Conservation (phyloP, 2,113 vertebrate species). For the Edolisoma coerulescens region DNA sequence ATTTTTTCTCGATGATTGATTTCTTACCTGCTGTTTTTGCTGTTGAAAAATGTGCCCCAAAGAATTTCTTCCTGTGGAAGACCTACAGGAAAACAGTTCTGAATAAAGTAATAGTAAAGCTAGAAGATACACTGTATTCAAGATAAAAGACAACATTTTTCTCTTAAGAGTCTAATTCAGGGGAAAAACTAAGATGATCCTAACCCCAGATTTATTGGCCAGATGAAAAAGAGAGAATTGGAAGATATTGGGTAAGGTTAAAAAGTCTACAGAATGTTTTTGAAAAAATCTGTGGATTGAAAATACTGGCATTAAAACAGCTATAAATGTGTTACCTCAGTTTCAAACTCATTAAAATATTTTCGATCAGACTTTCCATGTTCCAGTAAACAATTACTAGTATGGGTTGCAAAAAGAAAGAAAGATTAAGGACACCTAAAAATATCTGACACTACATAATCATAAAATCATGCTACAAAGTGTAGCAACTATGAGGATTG, state of each 20-base stretch:
- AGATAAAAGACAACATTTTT: neutral
- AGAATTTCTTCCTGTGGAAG: neutral
- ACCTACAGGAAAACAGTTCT: neutral
- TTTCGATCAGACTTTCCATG: neutral
- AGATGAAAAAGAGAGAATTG: neutral
- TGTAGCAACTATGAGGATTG: neutral
- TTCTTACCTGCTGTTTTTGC: neutral
- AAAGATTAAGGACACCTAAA: neutral
- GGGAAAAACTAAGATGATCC: neutral
- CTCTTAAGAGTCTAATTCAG: neutral
- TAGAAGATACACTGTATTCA: neutral
- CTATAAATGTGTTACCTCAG: neutral
- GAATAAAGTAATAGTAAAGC: neutral
- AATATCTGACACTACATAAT: neutral
- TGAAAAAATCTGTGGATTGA: neutral
- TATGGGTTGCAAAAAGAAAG: neutral
- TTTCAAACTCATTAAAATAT: neutral
- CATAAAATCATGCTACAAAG: neutral
- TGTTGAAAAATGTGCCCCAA: neutral
- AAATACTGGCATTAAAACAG: neutral
- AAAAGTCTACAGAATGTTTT: neutral
- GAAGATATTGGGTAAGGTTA: neutral
- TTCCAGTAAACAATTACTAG: neutral
- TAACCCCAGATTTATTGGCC: neutral
- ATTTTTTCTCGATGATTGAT: neutral